Percentiles rank a stretch among this genome's conserved stretches.
These are phyloP conservation scores for Dipus sagitta DNA, from an alignment of 2,797 vertebrate genomes.

Conservation along the genomic window DNA sequence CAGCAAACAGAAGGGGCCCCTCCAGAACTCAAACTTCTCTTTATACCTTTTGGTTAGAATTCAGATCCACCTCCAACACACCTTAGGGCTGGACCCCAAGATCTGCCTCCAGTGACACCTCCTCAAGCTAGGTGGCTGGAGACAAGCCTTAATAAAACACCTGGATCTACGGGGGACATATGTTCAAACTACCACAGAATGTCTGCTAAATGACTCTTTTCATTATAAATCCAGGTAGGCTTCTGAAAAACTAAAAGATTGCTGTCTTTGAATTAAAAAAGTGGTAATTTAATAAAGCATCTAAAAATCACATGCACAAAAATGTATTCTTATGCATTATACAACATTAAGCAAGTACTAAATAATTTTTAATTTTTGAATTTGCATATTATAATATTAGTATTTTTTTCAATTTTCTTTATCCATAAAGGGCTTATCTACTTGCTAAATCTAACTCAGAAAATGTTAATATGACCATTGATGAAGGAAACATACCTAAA, in stretches of 20 bases:
- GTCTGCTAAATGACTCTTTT: constrained; percentile 16
- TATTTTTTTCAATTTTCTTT: neutral
- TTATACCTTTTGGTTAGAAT: no score
- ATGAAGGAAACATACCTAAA: neutral
- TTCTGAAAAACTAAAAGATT: neutral
- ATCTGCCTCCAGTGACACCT: no score
- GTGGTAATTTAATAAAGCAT: constrained; percentile 6
- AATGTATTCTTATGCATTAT: no score
- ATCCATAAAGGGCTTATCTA: neutral
- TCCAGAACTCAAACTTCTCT: no score
- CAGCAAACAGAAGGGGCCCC: no score
- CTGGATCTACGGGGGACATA: no score
- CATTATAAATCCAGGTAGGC: neutral
- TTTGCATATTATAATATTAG: constrained; percentile 29
- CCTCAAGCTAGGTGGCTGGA: no score
- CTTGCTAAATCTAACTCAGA: neutral
- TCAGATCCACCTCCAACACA: no score
- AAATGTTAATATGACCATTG: neutral
- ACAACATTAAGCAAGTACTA: neutral
- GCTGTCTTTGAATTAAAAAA: constrained; percentile 21
- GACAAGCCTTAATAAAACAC: no score
- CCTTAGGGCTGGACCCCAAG: no score
- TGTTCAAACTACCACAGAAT: neutral
- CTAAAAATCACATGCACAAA: neutral
- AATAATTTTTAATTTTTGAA: neutral